These are phyloP conservation scores for Lymantria dispar DNA, from an alignment of 2,888 invertebrate genomes.

Conservation along the genomic window DNA sequence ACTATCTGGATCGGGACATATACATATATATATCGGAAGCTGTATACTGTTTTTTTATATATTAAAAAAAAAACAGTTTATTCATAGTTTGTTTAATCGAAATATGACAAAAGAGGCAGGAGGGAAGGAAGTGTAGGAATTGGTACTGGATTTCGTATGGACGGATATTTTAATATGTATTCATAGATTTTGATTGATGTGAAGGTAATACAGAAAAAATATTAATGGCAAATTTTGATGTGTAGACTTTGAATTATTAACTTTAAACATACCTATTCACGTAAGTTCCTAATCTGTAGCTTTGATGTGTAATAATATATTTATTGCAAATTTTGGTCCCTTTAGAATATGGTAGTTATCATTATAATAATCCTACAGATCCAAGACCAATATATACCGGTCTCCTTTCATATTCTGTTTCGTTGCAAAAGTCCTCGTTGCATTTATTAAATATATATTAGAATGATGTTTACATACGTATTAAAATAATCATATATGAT, in stretches of 20 bases:
- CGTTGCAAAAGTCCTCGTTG: slow-evolving; percentile 31
- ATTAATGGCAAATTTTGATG: background rate
- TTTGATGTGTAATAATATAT: background rate
- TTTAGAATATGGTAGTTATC: slow-evolving; percentile 1
- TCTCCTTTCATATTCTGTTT: slow-evolving; percentile 2
- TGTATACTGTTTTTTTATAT: too few relatives aligned
- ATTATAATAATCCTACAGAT: background rate
- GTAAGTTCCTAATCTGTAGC: slow-evolving; percentile 8
- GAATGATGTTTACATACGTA: slow-evolving; percentile 12
- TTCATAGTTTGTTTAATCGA: background rate
- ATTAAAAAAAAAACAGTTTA: background rate
- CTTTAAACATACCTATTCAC: slow-evolving; percentile 2
- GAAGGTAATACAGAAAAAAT: background rate
- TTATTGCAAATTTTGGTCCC: background rate
- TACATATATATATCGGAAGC: too few relatives aligned
- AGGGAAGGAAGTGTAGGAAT: background rate
- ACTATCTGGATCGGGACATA: too few relatives aligned
- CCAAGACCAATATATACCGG: slow-evolving; percentile 8
- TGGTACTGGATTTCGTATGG: slow-evolving; percentile 8
- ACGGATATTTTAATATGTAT: background rate
- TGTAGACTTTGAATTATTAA: background rate
- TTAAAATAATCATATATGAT: background rate
- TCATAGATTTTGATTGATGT: background rate
- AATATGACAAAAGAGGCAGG: background rate
- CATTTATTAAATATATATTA: slow-evolving; percentile 23